Conservation (phyloP, 2,888 invertebrate species). For the Aspidiotus destructor region DNA sequence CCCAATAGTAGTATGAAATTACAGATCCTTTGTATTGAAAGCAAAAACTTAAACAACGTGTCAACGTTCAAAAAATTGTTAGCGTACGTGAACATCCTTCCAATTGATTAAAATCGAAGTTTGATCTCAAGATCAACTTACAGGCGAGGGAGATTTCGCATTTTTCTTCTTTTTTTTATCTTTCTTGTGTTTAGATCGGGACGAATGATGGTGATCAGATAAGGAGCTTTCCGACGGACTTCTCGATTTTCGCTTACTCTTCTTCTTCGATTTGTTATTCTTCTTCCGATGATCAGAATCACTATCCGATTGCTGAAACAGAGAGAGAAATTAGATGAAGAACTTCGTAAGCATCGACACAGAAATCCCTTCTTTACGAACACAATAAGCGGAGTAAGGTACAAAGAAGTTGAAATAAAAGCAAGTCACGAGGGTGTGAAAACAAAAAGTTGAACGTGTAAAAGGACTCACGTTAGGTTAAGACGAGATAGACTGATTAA, state of each 20-base stretch:
- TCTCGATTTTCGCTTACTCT: conserved; percentile 52
- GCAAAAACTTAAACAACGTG: not conserved
- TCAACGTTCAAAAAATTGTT: not conserved
- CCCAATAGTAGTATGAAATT: too few species aligned
- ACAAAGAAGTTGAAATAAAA: too few species aligned
- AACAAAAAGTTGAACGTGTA: too few species aligned
- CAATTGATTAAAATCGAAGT: too few species aligned
- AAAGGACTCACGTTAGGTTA: too few species aligned
- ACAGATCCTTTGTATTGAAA: not conserved
- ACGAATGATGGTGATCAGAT: conserved; percentile 41
- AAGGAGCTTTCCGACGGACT: conserved; percentile 43
- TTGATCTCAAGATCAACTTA: conserved; percentile 39
- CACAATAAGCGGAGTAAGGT: too few species aligned
- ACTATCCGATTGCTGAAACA: conserved; percentile 39
- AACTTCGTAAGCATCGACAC: not conserved
- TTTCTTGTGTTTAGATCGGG: conserved; percentile 44
- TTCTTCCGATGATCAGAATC: conserved; percentile 45
- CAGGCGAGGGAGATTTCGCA: conserved; percentile 43
- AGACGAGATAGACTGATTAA: too few species aligned
- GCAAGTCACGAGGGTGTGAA: too few species aligned
- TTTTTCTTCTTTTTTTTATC: conserved; percentile 48
- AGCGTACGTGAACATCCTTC: too few species aligned
- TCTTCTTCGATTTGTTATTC: conserved; percentile 54
- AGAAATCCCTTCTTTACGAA: not conserved
- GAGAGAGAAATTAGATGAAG: not conserved